Base-by-base conservation (phyloP, 2,888 invertebrate species). In the Notodonta ziczac region DNA sequence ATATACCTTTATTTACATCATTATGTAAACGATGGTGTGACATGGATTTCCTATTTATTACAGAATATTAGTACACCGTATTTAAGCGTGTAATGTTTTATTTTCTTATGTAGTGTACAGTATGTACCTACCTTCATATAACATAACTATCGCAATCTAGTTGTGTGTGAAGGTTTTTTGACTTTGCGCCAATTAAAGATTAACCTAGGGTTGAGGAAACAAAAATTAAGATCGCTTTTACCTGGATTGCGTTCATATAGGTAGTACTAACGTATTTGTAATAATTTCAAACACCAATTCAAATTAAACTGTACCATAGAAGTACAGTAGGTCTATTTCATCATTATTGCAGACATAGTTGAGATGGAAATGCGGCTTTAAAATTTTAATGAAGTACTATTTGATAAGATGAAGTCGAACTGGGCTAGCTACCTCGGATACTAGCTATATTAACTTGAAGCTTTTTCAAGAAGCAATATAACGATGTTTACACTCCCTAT, bases 361-460 rank as follows among this genome's bases (percentile, higher is more conserved):
- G 77, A 80, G 81, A 83, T 84, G 80, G 80, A 85, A 84, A 84
- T 81, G 81, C 78, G 80, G 77, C 77, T 77, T 78, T 86, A 83
- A 79, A 89, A 86, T 87, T 87, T 86, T 85, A 88, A 88, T 86
- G 24, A 24, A 24, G 24, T 82, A 79, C 78, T 76, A 74, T 82
- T 83, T 74, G 69, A 79, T 77, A 74, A 72, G 68, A 70, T 76
- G 65, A 67, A 72, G 59, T 72, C 60, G 61, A 66, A 61, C 48
- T 67, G 58, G 57, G 46, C 55, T 55, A 61, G 65, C 66, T 70
- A 66, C 50, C 61, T 60, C 14, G 72, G 59, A 65, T 65, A 59
- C 40, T 60, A 58, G 39, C 10, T 42, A 42, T 9, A 60, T 65
- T 57, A 42, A 66, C 40, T 58, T 48, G 16, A 35, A 62, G 58